These are phyloP conservation scores for Exocentrus adspersus DNA, from an alignment of 2,888 invertebrate genomes.

Conservation along the genomic window DNA sequence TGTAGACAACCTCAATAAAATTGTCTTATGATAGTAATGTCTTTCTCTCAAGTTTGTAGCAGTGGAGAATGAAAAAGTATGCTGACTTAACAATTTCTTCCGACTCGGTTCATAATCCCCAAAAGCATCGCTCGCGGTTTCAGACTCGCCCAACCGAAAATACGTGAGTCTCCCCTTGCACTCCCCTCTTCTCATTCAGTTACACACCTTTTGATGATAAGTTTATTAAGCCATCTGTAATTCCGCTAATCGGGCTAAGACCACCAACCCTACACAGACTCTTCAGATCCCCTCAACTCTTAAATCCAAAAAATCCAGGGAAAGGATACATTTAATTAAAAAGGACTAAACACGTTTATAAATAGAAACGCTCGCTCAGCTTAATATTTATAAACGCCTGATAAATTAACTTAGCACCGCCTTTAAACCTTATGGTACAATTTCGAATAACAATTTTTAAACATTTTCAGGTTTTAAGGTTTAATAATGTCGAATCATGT, in stretches of 20 bases:
- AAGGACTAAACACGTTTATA: neutral
- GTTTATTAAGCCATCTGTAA: constrained; percentile 44
- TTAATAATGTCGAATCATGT: too few relatives aligned
- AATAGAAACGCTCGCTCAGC: too few relatives aligned
- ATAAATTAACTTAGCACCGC: too few relatives aligned
- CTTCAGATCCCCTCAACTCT: neutral
- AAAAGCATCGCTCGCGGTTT: constrained; percentile 53
- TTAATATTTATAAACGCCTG: too few relatives aligned
- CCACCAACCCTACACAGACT: neutral
- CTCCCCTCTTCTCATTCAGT: constrained; percentile 21
- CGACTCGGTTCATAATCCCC: constrained; percentile 56
- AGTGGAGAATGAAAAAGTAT: constrained; percentile 53
- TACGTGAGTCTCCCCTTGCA: constrained; percentile 28
- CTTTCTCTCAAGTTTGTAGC: constrained; percentile 50
- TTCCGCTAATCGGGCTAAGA: constrained; percentile 37
- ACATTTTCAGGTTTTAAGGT: too few relatives aligned
- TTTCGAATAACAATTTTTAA: too few relatives aligned
- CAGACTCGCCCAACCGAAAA: constrained; percentile 49
- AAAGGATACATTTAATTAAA: constrained; percentile 1
- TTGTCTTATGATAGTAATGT: constrained; percentile 53
- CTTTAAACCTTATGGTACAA: too few relatives aligned
- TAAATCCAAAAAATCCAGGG: neutral
- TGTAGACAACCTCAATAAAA: constrained; percentile 52
- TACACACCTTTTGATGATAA: constrained; percentile 45
- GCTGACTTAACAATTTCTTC: constrained; percentile 58